Evolutionary conservation across 2,888 invertebrate species (phyloP).

Genomic region (Tiliacea citrago): DNA sequence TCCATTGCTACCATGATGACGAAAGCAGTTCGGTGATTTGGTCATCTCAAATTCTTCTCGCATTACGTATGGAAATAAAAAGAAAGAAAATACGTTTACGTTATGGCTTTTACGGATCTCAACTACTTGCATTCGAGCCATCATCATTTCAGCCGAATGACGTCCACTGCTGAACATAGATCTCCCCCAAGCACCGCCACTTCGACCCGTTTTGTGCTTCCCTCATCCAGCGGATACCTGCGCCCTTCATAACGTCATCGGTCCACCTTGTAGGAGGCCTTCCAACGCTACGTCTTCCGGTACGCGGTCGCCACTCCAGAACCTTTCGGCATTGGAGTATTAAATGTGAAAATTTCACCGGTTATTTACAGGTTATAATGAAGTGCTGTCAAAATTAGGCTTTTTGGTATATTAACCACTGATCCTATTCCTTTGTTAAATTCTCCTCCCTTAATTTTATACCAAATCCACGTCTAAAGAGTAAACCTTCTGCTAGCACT

Average conservation of each 20-base stretch:
- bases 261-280: too few relatives aligned
- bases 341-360: not conserved
- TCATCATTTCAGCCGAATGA: too few relatives aligned
- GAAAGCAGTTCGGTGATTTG: not conserved
- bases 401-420: not conserved
- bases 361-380: not conserved
- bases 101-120: too few relatives aligned
- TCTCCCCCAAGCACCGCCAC: too few relatives aligned
- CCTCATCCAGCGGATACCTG: too few relatives aligned
- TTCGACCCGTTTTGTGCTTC: too few relatives aligned
- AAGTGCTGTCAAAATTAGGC: not conserved
- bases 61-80: too few relatives aligned
- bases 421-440: not conserved
- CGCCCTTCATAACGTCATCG: too few relatives aligned
- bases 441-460: not conserved
- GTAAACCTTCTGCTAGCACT: constrained; percentile 31
- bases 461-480: not conserved
- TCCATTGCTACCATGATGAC: not conserved
- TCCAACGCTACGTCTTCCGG: too few relatives aligned
- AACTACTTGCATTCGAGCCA: not conserved
- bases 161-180: too few relatives aligned
- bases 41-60: not conserved
- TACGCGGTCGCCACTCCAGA: too few relatives aligned
- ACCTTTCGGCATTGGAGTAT: not conserved
- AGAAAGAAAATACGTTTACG: too few relatives aligned